These are phyloP conservation scores for Resseliella maxima DNA, from an alignment of 2,888 invertebrate genomes.

Conservation along the genomic window DNA sequence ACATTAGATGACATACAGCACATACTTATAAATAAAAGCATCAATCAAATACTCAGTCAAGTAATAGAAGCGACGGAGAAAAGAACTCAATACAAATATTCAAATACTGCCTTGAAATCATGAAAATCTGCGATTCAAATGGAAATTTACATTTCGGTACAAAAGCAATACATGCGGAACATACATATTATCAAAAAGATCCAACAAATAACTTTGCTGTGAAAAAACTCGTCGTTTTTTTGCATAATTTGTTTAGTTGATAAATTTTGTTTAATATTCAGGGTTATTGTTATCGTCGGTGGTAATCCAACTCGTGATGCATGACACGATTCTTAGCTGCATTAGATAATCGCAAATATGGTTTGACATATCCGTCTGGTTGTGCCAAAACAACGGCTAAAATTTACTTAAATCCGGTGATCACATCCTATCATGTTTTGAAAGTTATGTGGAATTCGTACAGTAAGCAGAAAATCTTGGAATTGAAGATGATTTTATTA, in stretches of 20 bases:
- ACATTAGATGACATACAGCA: no score
- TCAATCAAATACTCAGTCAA: no score
- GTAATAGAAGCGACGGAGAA: neutral
- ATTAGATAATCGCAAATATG: conserved; percentile 72
- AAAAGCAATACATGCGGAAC: conserved; percentile 90
- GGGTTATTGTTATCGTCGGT: conserved; percentile 68
- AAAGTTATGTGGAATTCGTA: conserved; percentile 72
- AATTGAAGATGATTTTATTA: conserved; percentile 59
- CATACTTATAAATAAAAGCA: no score
- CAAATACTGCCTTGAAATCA: neutral
- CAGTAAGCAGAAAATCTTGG: conserved; percentile 57
- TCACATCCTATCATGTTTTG: conserved; percentile 72
- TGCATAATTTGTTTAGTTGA: no score
- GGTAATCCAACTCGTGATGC: conserved; percentile 74
- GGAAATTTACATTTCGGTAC: conserved; percentile 84
- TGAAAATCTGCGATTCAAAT: conserved; percentile 68
- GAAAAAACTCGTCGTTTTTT: no score
- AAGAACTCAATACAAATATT: neutral
- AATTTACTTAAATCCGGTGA: conserved; percentile 71
- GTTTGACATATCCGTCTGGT: conserved; percentile 71
- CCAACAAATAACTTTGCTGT: conserved; percentile 71
- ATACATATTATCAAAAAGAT: conserved; percentile 90
- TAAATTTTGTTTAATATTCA: neutral
- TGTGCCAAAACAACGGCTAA: conserved; percentile 71
- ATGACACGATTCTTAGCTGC: conserved; percentile 72